phyloP scores from a whole-genome alignment of 2,797 vertebrate species.

The Tinamus major region DNA sequence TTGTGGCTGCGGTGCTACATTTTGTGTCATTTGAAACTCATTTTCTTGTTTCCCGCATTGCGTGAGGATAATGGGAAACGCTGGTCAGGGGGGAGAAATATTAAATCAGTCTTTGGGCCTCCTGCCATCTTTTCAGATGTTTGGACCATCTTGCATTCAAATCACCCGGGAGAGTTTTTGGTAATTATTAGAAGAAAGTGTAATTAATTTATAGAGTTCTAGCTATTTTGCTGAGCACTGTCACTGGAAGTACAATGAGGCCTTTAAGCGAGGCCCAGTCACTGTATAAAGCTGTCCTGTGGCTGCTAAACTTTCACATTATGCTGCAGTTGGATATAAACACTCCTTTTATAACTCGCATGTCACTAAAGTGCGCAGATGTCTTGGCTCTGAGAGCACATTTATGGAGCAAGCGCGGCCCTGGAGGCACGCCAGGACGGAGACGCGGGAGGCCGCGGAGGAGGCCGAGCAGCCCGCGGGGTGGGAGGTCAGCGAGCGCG shows the following conservation, averaged over 20 bases:
- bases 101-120: slow-evolving; percentile 32
- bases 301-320: slow-evolving; percentile 74
- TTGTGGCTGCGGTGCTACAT: neutral
- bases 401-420: slow-evolving; percentile 59
- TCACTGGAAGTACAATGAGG: slow-evolving; percentile 68
- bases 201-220: slow-evolving; percentile 70
- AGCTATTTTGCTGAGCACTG: slow-evolving; percentile 57
- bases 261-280: slow-evolving; percentile 64
- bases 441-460: slow-evolving; percentile 65
- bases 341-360: slow-evolving; percentile 72
- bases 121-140: slow-evolving; percentile 30
- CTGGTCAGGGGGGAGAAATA: slow-evolving; percentile 29
- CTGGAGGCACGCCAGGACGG: slow-evolving; percentile 45
- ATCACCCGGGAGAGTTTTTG: slow-evolving; percentile 26
- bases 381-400: slow-evolving; percentile 73
- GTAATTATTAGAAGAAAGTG: slow-evolving; percentile 66
- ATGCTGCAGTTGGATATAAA: slow-evolving; percentile 73
- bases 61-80: slow-evolving; percentile 48
- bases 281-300: slow-evolving; percentile 70
- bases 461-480: slow-evolving; percentile 52
- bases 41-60: slow-evolving; percentile 12
- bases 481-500: slow-evolving; percentile 61
- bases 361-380: slow-evolving; percentile 72
- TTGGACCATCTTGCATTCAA: slow-evolving; percentile 38
- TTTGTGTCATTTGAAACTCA: neutral